phyloP scores from a whole-genome alignment of 2,888 invertebrate genomes.

The Apoderus coryli region DNA sequence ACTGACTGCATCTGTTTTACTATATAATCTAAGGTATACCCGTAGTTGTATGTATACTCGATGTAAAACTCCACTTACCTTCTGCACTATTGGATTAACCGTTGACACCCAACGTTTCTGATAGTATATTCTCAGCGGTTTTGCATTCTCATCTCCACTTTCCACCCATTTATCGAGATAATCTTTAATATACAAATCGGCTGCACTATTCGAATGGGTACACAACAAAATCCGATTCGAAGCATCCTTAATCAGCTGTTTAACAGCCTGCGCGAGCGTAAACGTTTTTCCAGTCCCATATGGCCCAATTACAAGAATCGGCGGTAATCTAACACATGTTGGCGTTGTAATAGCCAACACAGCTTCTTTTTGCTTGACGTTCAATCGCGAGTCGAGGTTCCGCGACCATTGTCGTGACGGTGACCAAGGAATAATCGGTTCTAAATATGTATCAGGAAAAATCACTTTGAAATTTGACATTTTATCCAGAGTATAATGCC shows the following conservation, averaged over 20 bases:
- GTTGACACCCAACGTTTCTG: constrained; percentile 66
- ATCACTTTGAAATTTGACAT: constrained; percentile 55
- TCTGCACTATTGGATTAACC: constrained; percentile 53
- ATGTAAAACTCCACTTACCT: constrained; percentile 33
- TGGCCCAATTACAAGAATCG: constrained; percentile 58
- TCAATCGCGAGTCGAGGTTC: constrained; percentile 46
- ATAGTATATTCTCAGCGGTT: constrained; percentile 66
- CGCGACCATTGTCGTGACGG: constrained; percentile 54
- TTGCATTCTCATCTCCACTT: constrained; percentile 46
- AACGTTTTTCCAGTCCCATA: constrained; percentile 84
- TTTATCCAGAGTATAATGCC: constrained; percentile 69
- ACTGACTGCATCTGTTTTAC: not conserved
- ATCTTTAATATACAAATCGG: constrained; percentile 72
- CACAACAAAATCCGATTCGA: constrained; percentile 62
- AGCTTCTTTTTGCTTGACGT: constrained; percentile 66
- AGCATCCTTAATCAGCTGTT: constrained; percentile 46
- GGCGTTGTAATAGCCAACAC: constrained; percentile 62
- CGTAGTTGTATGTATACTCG: too few relatives aligned
- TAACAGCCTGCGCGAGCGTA: constrained; percentile 60
- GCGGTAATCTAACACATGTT: constrained; percentile 44
- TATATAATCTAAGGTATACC: not conserved
- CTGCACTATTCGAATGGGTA: constrained; percentile 78
- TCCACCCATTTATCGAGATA: constrained; percentile 66
- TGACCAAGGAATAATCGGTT: constrained; percentile 53
- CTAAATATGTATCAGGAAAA: constrained; percentile 44